These are phyloP conservation scores for Drosophila ironensis DNA, from an alignment of 1,140 invertebrate genomes.

Conservation along the genomic window DNA sequence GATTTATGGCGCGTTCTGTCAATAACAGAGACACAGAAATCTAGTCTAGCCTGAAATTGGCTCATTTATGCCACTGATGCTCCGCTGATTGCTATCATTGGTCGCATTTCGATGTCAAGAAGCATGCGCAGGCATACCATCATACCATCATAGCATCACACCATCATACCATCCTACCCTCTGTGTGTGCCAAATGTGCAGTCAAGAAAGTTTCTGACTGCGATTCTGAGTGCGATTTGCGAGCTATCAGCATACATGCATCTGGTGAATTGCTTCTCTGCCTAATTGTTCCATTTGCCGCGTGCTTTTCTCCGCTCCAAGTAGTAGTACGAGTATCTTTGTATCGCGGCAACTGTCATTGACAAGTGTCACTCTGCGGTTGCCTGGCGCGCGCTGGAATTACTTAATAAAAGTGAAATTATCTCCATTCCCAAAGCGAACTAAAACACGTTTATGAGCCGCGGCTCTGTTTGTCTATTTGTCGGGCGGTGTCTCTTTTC, in stretches of 20 bases:
- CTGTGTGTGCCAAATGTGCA: conserved; percentile 67
- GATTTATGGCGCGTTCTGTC: not conserved
- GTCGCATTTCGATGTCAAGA: conserved; percentile 12
- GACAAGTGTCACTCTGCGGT: conserved; percentile 64
- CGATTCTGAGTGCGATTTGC: conserved; percentile 31
- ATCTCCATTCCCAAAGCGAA: conserved; percentile 12
- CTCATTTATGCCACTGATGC: conserved; percentile 46
- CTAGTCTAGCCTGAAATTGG: conserved; percentile 66
- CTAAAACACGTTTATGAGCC: conserved; percentile 55
- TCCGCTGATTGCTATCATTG: conserved; percentile 36
- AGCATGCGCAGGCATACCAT: too few species aligned
- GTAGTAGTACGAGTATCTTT: not conserved
- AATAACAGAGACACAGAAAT: conserved; percentile 41
- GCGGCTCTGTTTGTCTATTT: too few species aligned
- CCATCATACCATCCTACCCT: too few species aligned
- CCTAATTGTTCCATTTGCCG: conserved; percentile 57
- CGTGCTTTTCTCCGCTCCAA: conserved; percentile 45
- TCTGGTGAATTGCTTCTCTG: conserved; percentile 21
- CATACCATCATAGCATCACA: too few species aligned
- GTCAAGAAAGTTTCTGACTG: conserved; percentile 47
- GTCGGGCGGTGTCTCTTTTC: conserved; percentile 21
- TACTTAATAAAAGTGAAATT: conserved; percentile 79
- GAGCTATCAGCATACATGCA: conserved; percentile 30
- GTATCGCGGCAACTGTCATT: conserved; percentile 25
- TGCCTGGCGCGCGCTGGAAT: conserved; percentile 42